A percentile compares a stretch with the other conserved stretches of the same genome.
Evolutionary conservation across 2,113 vertebrate genomes (phyloP).

Genomic region (Psilopogon haemacephalus): DNA sequence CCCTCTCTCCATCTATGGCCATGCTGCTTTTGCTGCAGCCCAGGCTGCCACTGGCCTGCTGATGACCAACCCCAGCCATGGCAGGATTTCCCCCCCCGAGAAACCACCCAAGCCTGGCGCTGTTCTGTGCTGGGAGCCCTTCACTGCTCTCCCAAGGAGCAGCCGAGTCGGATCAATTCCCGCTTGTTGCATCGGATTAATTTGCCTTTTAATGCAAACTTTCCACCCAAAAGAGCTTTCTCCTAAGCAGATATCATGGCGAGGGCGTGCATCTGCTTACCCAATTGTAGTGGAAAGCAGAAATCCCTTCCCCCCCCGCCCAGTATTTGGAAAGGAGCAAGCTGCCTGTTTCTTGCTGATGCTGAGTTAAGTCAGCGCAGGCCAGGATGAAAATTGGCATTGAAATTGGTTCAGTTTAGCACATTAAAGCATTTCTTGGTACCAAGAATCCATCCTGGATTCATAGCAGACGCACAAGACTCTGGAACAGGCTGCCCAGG

Average conservation of each 20-base stretch:
- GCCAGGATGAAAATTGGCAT: neutral
- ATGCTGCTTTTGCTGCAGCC: no score
- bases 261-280: neutral
- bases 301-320: neutral
- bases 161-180: neutral
- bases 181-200: neutral
- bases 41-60: no score
- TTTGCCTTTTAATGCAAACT: neutral
- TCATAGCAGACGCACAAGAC: no score
- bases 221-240: neutral
- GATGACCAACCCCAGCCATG: neutral
- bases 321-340: neutral
- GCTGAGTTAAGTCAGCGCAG: neutral
- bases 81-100: neutral
- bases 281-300: neutral
- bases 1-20: no score
- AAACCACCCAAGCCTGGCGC: neutral
- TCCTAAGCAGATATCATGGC: neutral
- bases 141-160: neutral
- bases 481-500: no score
- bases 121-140: neutral
- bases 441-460: neutral
- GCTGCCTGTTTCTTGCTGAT: neutral
- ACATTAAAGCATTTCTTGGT: neutral
- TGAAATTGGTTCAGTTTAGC: neutral